Base-by-base conservation (phyloP, 2,888 invertebrate species). In the Julus scanicus region DNA sequence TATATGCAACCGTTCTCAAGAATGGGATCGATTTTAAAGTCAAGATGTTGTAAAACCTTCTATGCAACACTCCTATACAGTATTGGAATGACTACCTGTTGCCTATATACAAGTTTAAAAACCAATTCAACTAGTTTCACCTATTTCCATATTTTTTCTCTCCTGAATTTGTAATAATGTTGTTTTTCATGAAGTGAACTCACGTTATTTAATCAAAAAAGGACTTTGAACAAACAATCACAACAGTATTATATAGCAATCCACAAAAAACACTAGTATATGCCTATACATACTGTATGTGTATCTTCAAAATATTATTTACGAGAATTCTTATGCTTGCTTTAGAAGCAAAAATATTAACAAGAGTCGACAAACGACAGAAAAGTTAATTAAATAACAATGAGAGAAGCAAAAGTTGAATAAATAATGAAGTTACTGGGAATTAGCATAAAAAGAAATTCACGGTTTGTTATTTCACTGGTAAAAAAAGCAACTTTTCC, bases 371-470 rank as follows among this genome's bases (percentile, higher is more conserved):
- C 71, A 71, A 8, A 63, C 6, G 63, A 20, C 71, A 71, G 71
- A 71, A 71, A 71, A 71, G 71, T 71, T 71, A 71, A 71, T 71
- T 71, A 71, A 71, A 29, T 29, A 29, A 37, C 71, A 29, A 29
- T 13, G 29, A 71, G 71, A 20, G 29, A 71, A 71, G 71, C 71
- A 71, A 71, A 71, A 71, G 29, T 29, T 29, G 71, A 71, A 71
- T 71, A 29, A 71, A 29, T 71, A 29, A 71, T 71, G 71, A 71
- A 29, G 29, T 29, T 71, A 8, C 29, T 71, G 29, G 29, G 13
- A 71, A 71, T 71, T 71, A 71, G 71, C 71, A 71, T 71, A 71
- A 71, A 71, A 20, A 63, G 63, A 20, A 63, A 63, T 63, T 20
- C 63, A 63, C 63, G 63, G 63, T 63, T 63, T n/a, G 63, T 63